Evolutionary conservation across 64 coral and sea anemone species (phyloP).

Genomic region (Dendrophyllia cribrosa): DNA sequence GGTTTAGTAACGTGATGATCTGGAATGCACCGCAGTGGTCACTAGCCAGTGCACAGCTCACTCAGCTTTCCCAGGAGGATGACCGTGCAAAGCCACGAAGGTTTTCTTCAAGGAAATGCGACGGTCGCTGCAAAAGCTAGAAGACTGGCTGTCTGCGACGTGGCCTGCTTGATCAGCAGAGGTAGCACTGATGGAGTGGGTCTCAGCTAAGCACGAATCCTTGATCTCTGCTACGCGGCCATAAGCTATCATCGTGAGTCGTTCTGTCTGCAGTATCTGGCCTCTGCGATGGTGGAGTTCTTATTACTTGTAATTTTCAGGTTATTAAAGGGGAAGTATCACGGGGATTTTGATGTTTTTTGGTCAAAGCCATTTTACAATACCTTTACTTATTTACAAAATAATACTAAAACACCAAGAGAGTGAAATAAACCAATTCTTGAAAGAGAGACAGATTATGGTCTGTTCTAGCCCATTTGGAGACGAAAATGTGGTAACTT

Average conservation of each 20-base stretch:
- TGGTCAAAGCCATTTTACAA: too few species aligned
- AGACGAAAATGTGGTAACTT: too few species aligned
- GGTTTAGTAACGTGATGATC: conserved; percentile 49
- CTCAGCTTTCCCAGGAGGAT: conserved; percentile 26
- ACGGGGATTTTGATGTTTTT: too few species aligned
- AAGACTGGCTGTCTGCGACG: not conserved
- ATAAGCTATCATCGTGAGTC: not conserved
- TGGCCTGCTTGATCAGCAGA: conserved; percentile 31
- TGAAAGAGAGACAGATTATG: too few species aligned
- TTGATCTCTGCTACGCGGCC: not conserved
- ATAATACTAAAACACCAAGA: too few species aligned
- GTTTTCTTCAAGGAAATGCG: conserved; percentile 16
- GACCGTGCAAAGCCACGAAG: not conserved
- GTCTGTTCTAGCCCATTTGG: too few species aligned
- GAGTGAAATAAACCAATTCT: too few species aligned
- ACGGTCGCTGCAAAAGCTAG: not conserved
- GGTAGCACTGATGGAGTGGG: not conserved
- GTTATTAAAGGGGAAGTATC: too few species aligned
- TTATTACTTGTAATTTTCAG: too few species aligned
- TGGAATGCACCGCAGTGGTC: conserved; percentile 16
- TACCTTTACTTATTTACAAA: too few species aligned
- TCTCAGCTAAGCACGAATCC: not conserved
- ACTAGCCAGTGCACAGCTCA: not conserved
- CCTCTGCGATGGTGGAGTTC: not conserved
- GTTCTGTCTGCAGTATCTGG: conserved; percentile 13